Evolutionary conservation across 2,888 invertebrate genomes (phyloP), one percentile per base, ranked within the genome.

Genomic region (Nycteola revayana): DNA sequence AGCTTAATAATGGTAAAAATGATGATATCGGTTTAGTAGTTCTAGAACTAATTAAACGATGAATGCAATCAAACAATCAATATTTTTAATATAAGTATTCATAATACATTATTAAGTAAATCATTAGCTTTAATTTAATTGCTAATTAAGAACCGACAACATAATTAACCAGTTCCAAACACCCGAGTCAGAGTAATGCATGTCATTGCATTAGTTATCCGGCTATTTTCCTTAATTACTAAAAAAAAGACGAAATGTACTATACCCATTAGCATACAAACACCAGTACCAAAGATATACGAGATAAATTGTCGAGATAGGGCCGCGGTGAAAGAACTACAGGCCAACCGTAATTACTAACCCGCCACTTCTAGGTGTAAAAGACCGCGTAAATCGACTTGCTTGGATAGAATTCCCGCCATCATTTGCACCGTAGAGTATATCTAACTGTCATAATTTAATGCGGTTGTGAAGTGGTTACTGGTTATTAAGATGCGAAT

Each of bases 221-320:
- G 37, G 34, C 42, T 48, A 42, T 49, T 41, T 49, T 22, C 43
- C 36, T 43, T 55, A 50, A 59, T 58, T 48, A 43, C 51, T 40
- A 29, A 37, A 38, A 54, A 55, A 54, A 40, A 42, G 24, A 10
- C 39, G 37, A 51, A 26, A 32, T 10, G 36, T 41, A 62, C 63
- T 64, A 65, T 68, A 73, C 66, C 67, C 66, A 83, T 84, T 84
- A 82, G 74, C 82, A 84, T 81, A 80, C 73, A 80, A 79, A 82
- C 79, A 79, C 66, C 63, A 71, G 66, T 65, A 64, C 72, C 61
- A 63, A 65, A 71, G 73, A 80, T 75, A 75, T 67, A 69, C 64
- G 60, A 76, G 83, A 83, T 84, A 77, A 83, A 81, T 81, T 78
- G 81, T 72, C 57, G 59, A 71, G 83, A 84, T 84, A 84, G 76